Evolutionary conservation across 2,113 vertebrate species (phyloP).

Genomic region (Indicator indicator): DNA sequence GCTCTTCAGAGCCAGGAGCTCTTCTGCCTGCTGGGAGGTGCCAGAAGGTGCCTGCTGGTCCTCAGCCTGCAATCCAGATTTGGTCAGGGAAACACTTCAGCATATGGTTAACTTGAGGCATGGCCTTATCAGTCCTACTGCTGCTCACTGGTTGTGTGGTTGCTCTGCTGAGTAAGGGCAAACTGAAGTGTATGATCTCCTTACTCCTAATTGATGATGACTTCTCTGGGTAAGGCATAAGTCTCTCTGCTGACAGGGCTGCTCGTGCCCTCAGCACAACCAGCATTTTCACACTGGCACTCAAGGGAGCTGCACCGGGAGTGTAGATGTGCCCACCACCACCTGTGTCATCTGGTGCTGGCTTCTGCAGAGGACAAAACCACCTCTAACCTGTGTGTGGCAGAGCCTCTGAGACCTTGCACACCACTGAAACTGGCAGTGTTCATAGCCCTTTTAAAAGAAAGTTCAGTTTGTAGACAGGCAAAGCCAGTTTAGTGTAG

Average conservation of each 20-base stretch:
- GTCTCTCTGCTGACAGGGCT: neutral
- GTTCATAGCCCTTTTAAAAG: neutral
- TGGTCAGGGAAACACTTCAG: neutral
- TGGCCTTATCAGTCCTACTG: neutral
- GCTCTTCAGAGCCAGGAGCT: neutral
- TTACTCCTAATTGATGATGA: neutral
- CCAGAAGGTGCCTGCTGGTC: neutral
- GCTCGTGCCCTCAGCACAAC: neutral
- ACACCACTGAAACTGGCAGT: neutral
- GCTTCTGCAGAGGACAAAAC: neutral
- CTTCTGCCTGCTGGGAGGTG: neutral
- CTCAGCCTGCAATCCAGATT: neutral
- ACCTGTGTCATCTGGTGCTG: fast-evolving
- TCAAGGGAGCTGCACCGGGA: neutral
- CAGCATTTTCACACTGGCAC: neutral
- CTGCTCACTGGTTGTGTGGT: neutral
- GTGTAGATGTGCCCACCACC: neutral
- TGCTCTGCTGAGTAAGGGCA: neutral
- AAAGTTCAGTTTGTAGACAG: neutral
- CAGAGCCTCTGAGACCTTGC: neutral
- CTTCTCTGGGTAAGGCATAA: neutral
- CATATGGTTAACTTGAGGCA: neutral
- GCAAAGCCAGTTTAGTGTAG: neutral
- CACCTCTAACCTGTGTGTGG: neutral
- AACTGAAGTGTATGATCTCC: neutral